These are phyloP conservation scores for Chironomus tentans DNA, from an alignment of 2,888 invertebrate genomes.

Conservation along the genomic window DNA sequence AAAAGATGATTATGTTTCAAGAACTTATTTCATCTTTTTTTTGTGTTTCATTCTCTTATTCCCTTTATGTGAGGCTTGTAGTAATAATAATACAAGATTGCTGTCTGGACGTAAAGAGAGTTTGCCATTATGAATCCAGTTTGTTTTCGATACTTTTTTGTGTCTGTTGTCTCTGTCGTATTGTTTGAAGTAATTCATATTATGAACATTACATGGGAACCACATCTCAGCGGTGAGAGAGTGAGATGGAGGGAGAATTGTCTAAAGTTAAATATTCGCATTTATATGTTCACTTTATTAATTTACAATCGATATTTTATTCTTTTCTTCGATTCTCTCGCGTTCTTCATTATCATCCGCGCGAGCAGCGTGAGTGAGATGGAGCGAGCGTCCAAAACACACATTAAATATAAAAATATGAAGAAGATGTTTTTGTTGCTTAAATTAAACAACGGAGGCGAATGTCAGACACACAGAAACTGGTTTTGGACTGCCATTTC, in stretches of 20 bases:
- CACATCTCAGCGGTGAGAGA: too few species aligned
- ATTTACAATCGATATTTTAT: too few species aligned
- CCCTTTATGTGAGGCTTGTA: not conserved
- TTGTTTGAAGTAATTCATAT: too few species aligned
- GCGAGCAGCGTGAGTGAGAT: not conserved
- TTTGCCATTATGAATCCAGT: slow-evolving; percentile 22
- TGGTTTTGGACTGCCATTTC: not conserved
- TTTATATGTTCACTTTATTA: too few species aligned
- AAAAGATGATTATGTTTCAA: slow-evolving; percentile 22
- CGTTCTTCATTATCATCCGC: not conserved
- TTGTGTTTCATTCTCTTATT: not conserved
- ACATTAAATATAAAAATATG: not conserved
- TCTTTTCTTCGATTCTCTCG: too few species aligned
- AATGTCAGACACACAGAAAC: not conserved
- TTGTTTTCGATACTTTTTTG: not conserved
- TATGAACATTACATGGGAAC: too few species aligned
- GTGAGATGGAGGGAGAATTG: too few species aligned
- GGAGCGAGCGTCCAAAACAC: not conserved
- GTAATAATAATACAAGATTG: slow-evolving; percentile 11
- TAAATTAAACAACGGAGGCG: not conserved
- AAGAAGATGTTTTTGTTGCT: not conserved
- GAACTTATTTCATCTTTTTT: not conserved
- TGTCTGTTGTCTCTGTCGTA: not conserved
- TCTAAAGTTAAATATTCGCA: too few species aligned
- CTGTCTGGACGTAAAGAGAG: slow-evolving; percentile 6